Percentiles rank a stretch among this genome's conserved stretches.
Conservation (phyloP, 1,140 invertebrate genomes). For the Heliconius himera region DNA sequence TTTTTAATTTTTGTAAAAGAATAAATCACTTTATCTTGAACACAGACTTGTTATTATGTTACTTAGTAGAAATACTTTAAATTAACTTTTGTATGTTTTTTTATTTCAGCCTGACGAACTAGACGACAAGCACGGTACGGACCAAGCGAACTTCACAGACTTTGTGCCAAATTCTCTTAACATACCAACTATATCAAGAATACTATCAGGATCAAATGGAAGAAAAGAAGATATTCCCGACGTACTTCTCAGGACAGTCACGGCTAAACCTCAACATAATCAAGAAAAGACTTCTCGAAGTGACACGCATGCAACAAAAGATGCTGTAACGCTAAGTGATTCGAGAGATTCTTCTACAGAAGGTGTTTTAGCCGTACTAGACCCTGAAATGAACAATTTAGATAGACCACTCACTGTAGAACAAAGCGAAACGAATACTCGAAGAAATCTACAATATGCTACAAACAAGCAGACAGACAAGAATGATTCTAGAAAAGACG, state of each 20-base stretch:
- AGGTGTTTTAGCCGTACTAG: conserved; percentile 76
- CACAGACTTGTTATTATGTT: not conserved
- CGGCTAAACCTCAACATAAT: conserved; percentile 83
- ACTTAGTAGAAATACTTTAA: not conserved
- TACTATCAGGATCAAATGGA: conserved; percentile 90
- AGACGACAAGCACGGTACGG: conserved; percentile 74
- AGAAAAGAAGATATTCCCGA: conserved; percentile 90
- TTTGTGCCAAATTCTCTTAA: conserved; percentile 84
- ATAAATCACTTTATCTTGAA: not conserved
- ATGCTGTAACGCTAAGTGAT: conserved; percentile 70
- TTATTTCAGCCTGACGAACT: conserved; percentile 78
- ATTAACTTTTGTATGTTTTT: conserved; percentile 24
- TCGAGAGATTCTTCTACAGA: conserved; percentile 73
- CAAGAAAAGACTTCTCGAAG: conserved; percentile 73
- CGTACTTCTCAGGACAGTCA: conserved; percentile 86
- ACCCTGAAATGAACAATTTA: conserved; percentile 81
- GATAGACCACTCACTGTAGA: conserved; percentile 78
- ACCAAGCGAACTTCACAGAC: conserved; percentile 83
- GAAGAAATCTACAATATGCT: conserved; percentile 77
- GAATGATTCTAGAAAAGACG: conserved; percentile 66
- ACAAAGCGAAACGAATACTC: conserved; percentile 78
- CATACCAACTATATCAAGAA: conserved; percentile 89
- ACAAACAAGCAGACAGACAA: conserved; percentile 69
- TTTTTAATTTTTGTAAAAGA: not conserved
- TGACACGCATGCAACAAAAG: conserved; percentile 72